Conservation (phyloP, 2,888 invertebrate genomes). For the Drosophila parthenogenetica region DNA sequence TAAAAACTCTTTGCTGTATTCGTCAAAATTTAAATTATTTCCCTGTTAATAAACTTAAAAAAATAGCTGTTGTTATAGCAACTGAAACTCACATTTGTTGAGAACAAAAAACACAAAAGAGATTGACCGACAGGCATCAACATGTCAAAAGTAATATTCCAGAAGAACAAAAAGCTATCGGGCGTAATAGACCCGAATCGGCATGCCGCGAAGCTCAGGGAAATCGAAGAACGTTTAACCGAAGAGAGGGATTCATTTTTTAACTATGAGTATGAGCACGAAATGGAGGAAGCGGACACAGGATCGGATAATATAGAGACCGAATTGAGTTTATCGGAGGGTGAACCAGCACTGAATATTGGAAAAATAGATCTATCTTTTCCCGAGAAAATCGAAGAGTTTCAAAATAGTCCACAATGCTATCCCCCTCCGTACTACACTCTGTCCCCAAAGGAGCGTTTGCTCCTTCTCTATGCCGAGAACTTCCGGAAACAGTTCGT, state of each 20-base stretch:
- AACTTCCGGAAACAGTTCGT: conserved; percentile 91
- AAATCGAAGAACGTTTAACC: conserved; percentile 52
- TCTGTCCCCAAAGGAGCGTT: conserved; percentile 89
- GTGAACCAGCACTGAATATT: conserved; percentile 60
- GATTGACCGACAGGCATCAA: conserved; percentile 8
- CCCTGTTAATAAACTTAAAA: background rate
- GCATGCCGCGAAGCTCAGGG: conserved; percentile 63
- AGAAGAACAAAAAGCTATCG: conserved; percentile 50
- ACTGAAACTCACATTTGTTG: conserved; percentile 43
- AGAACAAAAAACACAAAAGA: conserved; percentile 37
- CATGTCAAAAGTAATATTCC: conserved; percentile 57
- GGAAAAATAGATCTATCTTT: conserved; percentile 83
- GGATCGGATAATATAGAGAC: conserved; percentile 33
- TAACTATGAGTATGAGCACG: conserved; percentile 32
- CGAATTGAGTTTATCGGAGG: conserved; percentile 64
- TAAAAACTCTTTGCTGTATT: conserved; percentile 4
- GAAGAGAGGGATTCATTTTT: conserved; percentile 16
- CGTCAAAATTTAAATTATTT: conserved; percentile 16
- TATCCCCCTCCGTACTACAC: conserved; percentile 89
- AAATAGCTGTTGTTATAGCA: conserved; percentile 45
- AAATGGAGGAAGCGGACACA: conserved; percentile 48
- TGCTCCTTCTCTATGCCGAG: conserved; percentile 90
- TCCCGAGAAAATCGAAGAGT: conserved; percentile 76
- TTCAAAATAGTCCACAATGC: conserved; percentile 86
- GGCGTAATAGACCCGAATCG: conserved; percentile 52